A percentile compares a stretch with the other conserved stretches of the same genome.
These are phyloP conservation scores for Vidua chalybeata DNA, from an alignment of 2,113 vertebrate species.

Conservation along the genomic window DNA sequence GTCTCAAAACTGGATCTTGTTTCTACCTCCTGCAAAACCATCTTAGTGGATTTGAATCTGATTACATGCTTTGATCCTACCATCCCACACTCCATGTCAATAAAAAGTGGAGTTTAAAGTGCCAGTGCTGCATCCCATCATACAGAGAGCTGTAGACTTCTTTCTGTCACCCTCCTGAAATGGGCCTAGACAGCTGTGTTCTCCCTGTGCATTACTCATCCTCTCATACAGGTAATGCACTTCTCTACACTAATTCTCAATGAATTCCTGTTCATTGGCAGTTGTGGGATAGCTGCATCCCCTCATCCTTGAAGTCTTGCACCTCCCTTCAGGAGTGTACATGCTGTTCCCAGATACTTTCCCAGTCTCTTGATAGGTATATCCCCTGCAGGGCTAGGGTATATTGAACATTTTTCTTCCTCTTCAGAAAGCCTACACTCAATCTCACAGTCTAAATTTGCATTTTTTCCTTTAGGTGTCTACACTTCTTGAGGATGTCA, in stretches of 20 bases:
- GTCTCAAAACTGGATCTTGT: neutral
- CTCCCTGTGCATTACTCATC: neutral
- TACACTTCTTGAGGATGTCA: neutral
- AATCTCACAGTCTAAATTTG: neutral
- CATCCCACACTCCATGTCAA: neutral
- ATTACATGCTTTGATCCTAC: neutral
- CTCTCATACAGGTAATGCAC: neutral
- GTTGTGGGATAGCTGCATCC: neutral
- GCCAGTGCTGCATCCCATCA: neutral
- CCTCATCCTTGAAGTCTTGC: neutral
- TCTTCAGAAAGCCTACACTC: neutral
- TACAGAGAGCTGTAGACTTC: neutral
- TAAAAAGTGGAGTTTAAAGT: neutral
- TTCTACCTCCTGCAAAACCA: neutral
- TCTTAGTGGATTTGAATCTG: neutral
- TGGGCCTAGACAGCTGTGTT: neutral
- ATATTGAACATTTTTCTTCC: neutral
- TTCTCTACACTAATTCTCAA: neutral
- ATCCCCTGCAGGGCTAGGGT: neutral
- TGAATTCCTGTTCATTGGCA: neutral
- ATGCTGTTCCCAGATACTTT: neutral
- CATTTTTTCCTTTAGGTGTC: neutral
- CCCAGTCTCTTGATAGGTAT: neutral
- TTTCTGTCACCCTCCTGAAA: neutral
- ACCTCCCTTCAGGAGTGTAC: neutral